phyloP scores from a whole-genome alignment of 2,888 invertebrate species.

The Cylloceria caligata region DNA sequence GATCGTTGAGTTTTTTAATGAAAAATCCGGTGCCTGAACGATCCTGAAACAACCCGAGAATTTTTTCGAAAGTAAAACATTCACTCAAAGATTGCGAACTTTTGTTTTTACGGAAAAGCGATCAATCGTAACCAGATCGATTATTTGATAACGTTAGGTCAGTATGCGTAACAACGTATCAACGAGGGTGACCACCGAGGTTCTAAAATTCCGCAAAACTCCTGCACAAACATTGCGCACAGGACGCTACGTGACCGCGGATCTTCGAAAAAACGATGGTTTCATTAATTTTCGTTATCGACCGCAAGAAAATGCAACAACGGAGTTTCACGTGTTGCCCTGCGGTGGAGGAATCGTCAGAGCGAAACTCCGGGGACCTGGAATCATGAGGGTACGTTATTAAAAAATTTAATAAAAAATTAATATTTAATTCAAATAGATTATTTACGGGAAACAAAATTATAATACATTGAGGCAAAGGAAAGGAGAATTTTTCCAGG shows the following conservation, averaged over 20 bases:
- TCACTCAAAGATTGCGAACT: background rate
- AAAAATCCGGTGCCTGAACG: too few species aligned
- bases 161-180: slow-evolving; percentile 82
- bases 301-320: slow-evolving; percentile 80
- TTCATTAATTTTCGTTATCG: slow-evolving; percentile 81
- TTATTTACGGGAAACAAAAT: too few species aligned
- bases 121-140: background rate
- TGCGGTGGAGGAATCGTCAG: slow-evolving; percentile 81
- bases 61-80: slow-evolving; percentile 1
- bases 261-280: slow-evolving; percentile 80
- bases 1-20: background rate
- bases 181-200: slow-evolving; percentile 79
- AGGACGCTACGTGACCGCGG: slow-evolving; percentile 78
- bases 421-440: too few species aligned
- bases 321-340: slow-evolving; percentile 81
- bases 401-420: background rate
- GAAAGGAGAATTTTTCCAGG: too few species aligned
- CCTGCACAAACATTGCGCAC: slow-evolving; percentile 79
- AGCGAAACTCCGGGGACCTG: slow-evolving; percentile 80
- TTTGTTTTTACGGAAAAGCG: background rate
- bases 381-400: slow-evolving; percentile 77
- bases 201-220: slow-evolving; percentile 79
- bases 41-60: too few species aligned
- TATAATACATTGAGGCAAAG: too few species aligned
- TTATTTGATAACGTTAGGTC: slow-evolving; percentile 73